Evolutionary conservation across 2,113 vertebrate species (phyloP).

Genomic region (Erythrolamprus reginae): DNA sequence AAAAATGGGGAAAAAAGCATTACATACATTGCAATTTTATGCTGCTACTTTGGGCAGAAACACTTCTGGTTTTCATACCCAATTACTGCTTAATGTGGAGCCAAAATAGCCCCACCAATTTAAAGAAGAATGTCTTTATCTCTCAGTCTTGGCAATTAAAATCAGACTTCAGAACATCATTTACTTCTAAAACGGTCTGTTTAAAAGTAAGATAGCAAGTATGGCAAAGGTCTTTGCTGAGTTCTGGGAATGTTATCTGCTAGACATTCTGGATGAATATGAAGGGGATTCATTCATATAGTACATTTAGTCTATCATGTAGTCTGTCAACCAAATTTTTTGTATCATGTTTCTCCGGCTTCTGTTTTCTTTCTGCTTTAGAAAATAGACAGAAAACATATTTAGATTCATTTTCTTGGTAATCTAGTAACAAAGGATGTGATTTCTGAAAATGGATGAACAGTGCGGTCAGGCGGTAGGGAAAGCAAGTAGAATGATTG

Average conservation of each 20-base stretch:
- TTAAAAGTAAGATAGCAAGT: neutral
- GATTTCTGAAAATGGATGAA: too few species aligned
- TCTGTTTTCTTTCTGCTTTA: neutral
- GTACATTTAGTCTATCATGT: neutral
- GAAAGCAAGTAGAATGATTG: too few species aligned
- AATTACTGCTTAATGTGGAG: neutral
- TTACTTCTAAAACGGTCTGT: neutral
- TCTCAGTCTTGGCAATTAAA: neutral
- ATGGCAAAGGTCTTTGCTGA: neutral
- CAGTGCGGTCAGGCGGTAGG: too few species aligned
- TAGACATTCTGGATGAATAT: neutral
- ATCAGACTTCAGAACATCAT: neutral
- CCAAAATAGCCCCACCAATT: neutral
- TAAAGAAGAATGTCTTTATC: neutral
- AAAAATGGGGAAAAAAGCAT: neutral
- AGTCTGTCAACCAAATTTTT: neutral
- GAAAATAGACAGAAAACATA: neutral
- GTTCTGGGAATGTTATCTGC: neutral
- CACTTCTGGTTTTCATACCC: neutral
- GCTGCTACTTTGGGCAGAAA: neutral
- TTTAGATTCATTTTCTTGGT: neutral
- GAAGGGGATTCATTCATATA: neutral
- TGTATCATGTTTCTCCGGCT: neutral
- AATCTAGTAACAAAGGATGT: neutral
- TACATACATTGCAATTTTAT: neutral